Evolutionary conservation across 1,140 invertebrate species (phyloP), one percentile per base, ranked within the genome.

Genomic region (Aphelenchoides fujianensis): DNA sequence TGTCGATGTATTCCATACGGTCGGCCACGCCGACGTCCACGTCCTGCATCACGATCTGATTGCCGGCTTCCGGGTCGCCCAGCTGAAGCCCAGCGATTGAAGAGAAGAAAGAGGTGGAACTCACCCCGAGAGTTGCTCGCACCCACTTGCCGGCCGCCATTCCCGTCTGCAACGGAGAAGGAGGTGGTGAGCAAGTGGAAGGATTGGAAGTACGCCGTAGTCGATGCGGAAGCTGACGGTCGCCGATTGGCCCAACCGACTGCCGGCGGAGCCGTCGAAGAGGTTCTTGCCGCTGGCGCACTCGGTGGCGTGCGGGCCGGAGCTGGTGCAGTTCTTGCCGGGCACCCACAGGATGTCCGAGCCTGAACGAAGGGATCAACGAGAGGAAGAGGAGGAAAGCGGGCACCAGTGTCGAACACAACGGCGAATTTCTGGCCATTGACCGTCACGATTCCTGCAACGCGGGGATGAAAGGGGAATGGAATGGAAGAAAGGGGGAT

Each of bases 11-110:
- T 1, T n/a, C 31, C 59, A 61, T 61, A 27, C 36, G 16, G n/a
- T 61, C 27, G 19, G n/a, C 59, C 16, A 61, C 59, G 36, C 59
- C 59, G 2, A 61, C n/a, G 59, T n/a, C 31, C n/a, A 61, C 59
- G 1, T n/a, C 16, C 23, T 12, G 41, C 12, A 48, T 48, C 41
- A 48, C 41, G 23, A 48, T 23, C 23, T 48, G 41, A 48, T 23
- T 23, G 41, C 41, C 41, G 41, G 12, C 23, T 16, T 48, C 41
- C 41, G 41, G 41, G 23, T 48, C 41, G 12, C 41, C 41, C 12
- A 48, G 41, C 41, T 48, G 23, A 48, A 48, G 12, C 12, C 12
- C 41, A 23, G 23, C 23, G 41, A 16, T 48, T 48, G 12, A 48
- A 16, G 12, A 12, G 23, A 48, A 48, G 12, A 23, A 16, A 16